Evolutionary conservation across 2,113 vertebrate species (phyloP), one percentile per base, ranked within the genome.

Genomic region (Tachycineta bicolor): DNA sequence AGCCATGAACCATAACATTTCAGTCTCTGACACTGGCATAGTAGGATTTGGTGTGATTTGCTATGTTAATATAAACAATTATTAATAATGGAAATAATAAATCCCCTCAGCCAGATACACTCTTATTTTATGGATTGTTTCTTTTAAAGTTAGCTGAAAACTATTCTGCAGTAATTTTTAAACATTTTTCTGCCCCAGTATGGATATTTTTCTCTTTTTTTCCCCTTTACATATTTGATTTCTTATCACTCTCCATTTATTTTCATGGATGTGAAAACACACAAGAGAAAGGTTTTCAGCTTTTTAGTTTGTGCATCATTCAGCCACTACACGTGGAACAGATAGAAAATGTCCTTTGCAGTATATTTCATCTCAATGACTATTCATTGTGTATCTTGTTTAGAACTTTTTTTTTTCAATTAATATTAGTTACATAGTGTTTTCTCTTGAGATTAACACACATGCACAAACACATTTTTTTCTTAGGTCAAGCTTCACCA

Each of bases 281-380:
- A 21, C 50, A 94, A 33, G 26, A 92, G 12, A 89, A 85, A 87
- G 16, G 18, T 87, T 89, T 95, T 69, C 29, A 70, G 34, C 15
- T 21, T 69, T 77, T 84, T 58, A 8, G 1, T 49, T 84, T 46
- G n/a, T 70, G 37, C 4, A 1, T 58, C 87, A 28, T 26, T 81
- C 44, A 83, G 6, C 71, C 65, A 14, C 15, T 82, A 31, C 31
- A 23, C 0, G 1, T 63, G 56, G 43, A 93, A 58, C 52, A 90
- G 69, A 58, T 65, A 20, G 64, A 60, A 83, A 91, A 10, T 44
- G 31, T 73, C 64, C 22, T 64, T 41, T 44, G 46, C 10, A 91
- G 55, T 77, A 21, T 60, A 74, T 65, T 83, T 86, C 14, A 69
- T 74, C 31, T 79, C 80, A 34, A 34, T 87, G 33, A 47, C 23